Conservation (phyloP, 2,113 vertebrate species). For the Gasterosteus nipponicus region DNA sequence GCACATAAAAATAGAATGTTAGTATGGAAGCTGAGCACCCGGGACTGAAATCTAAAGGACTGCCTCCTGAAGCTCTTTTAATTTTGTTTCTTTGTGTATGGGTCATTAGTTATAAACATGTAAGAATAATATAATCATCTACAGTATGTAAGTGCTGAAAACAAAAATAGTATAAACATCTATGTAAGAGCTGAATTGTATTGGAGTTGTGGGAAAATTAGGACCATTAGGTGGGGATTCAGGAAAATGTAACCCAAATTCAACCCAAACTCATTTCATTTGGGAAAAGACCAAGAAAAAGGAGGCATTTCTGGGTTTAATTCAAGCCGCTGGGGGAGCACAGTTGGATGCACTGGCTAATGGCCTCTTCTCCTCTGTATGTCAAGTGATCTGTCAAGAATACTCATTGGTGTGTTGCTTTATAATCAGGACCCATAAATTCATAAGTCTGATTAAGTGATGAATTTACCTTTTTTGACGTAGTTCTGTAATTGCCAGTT, state of each 20-base stretch:
- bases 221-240: too few species aligned
- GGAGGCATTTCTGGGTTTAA: not conserved
- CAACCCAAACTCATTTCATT: not conserved
- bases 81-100: not conserved
- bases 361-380: slow-evolving; percentile 24
- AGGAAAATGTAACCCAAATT: too few species aligned
- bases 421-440: slow-evolving; percentile 58
- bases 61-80: not conserved
- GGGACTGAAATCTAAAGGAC: not conserved
- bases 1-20: not conserved
- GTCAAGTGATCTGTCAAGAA: slow-evolving; percentile 50
- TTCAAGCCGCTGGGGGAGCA: not conserved
- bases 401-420: slow-evolving; percentile 22
- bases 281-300: not conserved
- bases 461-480: slow-evolving; percentile 57
- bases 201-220: too few species aligned
- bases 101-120: not conserved
- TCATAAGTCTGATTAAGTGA: slow-evolving; percentile 61
- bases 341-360: slow-evolving; percentile 24
- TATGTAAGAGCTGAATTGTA: too few species aligned
- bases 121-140: too few species aligned
- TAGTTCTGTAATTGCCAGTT: slow-evolving; percentile 41
- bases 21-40: not conserved
- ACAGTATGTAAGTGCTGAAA: too few species aligned
- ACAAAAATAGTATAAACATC: too few species aligned